A percentile compares a stretch with the other conserved stretches of the same genome.
These are phyloP conservation scores for Sinonovacula constricta DNA, from an alignment of 1,140 invertebrate genomes.

Conservation along the genomic window DNA sequence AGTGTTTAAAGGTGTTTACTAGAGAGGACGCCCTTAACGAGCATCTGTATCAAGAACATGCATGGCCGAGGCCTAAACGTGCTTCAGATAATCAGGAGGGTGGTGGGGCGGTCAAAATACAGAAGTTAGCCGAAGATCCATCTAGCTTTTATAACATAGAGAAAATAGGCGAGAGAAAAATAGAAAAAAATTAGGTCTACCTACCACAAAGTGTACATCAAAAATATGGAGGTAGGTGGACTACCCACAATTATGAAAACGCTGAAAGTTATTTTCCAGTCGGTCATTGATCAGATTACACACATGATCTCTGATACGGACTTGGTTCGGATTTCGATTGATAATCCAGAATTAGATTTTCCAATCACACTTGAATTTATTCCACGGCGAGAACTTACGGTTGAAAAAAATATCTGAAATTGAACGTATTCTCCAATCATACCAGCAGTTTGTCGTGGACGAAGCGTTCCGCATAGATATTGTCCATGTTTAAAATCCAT, in stretches of 20 bases:
- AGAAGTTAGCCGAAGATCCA: not conserved
- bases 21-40: not conserved
- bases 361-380: slow-evolving; percentile 10
- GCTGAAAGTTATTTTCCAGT: slow-evolving; percentile 10
- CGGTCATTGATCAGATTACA: not conserved
- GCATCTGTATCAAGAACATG: slow-evolving; percentile 6
- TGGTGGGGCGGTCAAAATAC: not conserved
- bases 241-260: slow-evolving; percentile 21
- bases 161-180: slow-evolving; percentile 13
- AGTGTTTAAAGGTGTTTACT: slow-evolving; percentile 7
- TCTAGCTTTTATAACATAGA: slow-evolving; percentile 6
- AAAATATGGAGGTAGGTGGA: slow-evolving; percentile 12
- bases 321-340: slow-evolving; percentile 8
- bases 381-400: not conserved
- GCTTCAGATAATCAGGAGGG: not conserved
- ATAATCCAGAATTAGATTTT: slow-evolving; percentile 20
- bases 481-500: not conserved
- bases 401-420: not conserved
- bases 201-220: slow-evolving; percentile 13
- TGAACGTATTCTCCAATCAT: not conserved
- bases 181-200: slow-evolving; percentile 1
- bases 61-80: not conserved
- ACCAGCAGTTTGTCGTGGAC: slow-evolving; percentile 1
- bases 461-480: slow-evolving; percentile 8
- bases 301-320: not conserved